Evolutionary conservation across 2,888 invertebrate genomes (phyloP).

Genomic region (Odontocolon sp.): DNA sequence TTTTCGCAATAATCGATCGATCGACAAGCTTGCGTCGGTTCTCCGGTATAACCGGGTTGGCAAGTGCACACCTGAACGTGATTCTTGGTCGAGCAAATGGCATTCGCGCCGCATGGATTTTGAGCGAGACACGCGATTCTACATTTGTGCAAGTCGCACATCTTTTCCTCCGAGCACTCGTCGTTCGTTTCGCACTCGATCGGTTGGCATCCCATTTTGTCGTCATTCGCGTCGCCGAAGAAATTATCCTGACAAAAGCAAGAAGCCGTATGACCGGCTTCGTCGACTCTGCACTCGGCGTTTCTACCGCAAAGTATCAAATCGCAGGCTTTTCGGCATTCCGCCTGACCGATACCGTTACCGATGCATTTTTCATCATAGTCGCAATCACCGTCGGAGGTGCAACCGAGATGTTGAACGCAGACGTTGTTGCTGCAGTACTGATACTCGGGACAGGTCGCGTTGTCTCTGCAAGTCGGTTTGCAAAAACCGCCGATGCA

Average conservation of each 20-base stretch:
- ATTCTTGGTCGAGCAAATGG: slow-evolving; percentile 92
- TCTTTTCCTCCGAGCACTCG: slow-evolving; percentile 91
- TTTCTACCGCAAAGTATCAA: slow-evolving; percentile 90
- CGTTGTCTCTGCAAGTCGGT: slow-evolving; percentile 90
- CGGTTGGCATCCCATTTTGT: slow-evolving; percentile 89
- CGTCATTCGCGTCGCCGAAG: slow-evolving; percentile 88
- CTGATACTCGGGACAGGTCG: slow-evolving; percentile 92
- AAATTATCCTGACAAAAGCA: slow-evolving; percentile 91
- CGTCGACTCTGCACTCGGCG: slow-evolving; percentile 88
- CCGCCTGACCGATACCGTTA: slow-evolving; percentile 87
- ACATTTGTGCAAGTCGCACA: slow-evolving; percentile 91
- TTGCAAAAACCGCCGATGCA: slow-evolving; percentile 94
- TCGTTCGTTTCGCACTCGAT: slow-evolving; percentile 88
- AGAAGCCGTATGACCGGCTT: slow-evolving; percentile 87
- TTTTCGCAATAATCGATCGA: slow-evolving; percentile 90
- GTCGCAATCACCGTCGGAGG: slow-evolving; percentile 87
- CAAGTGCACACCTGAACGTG: slow-evolving; percentile 91
- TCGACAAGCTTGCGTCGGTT: slow-evolving; percentile 87
- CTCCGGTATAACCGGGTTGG: slow-evolving; percentile 93
- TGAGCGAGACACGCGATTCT: slow-evolving; percentile 92
- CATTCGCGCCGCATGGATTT: slow-evolving; percentile 93
- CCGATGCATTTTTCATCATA: slow-evolving; percentile 88
- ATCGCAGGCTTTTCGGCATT: slow-evolving; percentile 89
- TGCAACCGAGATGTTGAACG: slow-evolving; percentile 90
- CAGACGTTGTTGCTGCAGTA: slow-evolving; percentile 93